Conservation (phyloP, 2,888 invertebrate species). For the Azorinus chamasolen region DNA sequence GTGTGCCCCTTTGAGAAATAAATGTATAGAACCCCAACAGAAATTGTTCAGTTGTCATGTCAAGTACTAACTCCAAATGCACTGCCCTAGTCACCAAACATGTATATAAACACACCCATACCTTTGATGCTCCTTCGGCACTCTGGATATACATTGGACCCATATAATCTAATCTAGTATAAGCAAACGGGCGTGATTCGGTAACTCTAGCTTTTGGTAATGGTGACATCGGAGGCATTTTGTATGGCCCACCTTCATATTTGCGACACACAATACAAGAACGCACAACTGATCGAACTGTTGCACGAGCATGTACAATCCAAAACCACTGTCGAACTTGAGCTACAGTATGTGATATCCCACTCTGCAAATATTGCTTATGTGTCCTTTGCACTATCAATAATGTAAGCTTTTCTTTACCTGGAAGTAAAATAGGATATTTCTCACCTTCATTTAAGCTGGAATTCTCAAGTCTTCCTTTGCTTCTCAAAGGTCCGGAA, state of each 20-base stretch:
- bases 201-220: conserved; percentile 34
- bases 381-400: conserved; percentile 7
- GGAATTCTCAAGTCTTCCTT: conserved; percentile 21
- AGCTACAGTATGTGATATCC: conserved; percentile 20
- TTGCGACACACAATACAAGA: conserved; percentile 25
- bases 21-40: no score
- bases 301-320: conserved; percentile 28
- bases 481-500: conserved; percentile 6
- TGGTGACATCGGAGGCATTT: conserved; percentile 33
- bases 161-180: conserved; percentile 36
- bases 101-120: conserved; percentile 9
- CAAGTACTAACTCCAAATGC: neutral
- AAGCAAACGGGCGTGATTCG: conserved; percentile 28
- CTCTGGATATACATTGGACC: conserved; percentile 34
- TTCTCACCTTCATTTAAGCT: conserved; percentile 16
- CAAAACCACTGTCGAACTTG: conserved; percentile 6
- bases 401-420: neutral
- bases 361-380: conserved; percentile 13
- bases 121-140: conserved; percentile 6
- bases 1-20: neutral
- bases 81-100: conserved; percentile 5
- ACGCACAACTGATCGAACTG: conserved; percentile 7
- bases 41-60: neutral
- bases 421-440: conserved; percentile 25
- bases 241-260: conserved; percentile 27